A percentile compares a stretch with the other conserved stretches of the same genome.
Conservation (phyloP, 2,888 invertebrate species). For the Microctonus brassicae region DNA sequence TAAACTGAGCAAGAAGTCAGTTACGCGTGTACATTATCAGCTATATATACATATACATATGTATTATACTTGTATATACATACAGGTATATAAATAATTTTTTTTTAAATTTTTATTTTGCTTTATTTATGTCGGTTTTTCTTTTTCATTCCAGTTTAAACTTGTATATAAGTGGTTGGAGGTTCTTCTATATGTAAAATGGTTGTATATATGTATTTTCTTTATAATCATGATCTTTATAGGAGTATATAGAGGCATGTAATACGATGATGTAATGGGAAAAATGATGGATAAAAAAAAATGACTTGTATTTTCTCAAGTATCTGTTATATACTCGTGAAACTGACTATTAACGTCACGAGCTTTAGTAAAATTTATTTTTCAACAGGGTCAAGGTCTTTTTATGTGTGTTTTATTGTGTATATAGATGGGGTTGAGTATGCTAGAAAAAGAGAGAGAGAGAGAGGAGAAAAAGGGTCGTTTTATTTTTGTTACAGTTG, state of each 20-base stretch:
- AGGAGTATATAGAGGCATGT: background rate
- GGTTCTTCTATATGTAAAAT: background rate
- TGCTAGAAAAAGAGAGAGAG: too few species aligned
- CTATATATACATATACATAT: conserved; percentile 22
- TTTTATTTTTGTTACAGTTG: too few species aligned
- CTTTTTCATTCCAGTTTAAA: conserved; percentile 28
- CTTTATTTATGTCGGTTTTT: too few species aligned
- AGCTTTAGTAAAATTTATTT: conserved; percentile 36
- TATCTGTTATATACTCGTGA: conserved; percentile 49
- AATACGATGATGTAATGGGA: conserved; percentile 52
- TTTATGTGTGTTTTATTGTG: too few species aligned
- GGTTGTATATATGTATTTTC: background rate
- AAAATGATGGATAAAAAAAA: conserved; percentile 19
- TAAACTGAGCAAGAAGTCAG: conserved; percentile 67
- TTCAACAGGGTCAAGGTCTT: background rate
- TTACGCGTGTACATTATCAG: conserved; percentile 55
- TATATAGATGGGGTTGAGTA: too few species aligned
- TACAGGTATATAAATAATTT: background rate
- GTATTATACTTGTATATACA: conserved; percentile 14
- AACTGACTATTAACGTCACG: conserved; percentile 57
- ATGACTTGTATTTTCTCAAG: conserved; percentile 34
- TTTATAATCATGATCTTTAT: conserved; percentile 14
- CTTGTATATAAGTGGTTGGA: background rate
- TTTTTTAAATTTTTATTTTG: too few species aligned
- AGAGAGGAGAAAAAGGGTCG: too few species aligned